phyloP scores from a whole-genome alignment of 1,140 invertebrate species.

The Procambarus clarkii region DNA sequence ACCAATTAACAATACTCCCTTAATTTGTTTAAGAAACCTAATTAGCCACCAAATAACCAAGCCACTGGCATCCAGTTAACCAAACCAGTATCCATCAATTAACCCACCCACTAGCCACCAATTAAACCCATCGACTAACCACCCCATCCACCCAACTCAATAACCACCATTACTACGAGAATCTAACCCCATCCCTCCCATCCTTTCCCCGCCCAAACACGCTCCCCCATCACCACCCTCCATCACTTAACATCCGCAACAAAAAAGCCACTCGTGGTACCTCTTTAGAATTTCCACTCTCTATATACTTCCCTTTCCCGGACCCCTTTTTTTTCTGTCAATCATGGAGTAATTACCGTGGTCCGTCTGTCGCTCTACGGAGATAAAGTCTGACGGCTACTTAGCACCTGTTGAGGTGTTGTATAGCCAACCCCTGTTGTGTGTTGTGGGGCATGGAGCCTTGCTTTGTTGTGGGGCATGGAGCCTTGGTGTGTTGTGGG shows the following conservation, averaged over 20 bases:
- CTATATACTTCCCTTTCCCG: conserved; percentile 7
- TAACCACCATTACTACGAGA: neutral
- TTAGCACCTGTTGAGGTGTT: neutral
- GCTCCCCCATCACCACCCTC: too few relatives aligned
- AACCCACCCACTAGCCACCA: neutral
- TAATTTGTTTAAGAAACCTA: too few relatives aligned
- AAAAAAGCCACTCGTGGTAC: neutral
- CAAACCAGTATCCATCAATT: too few relatives aligned
- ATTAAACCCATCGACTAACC: neutral
- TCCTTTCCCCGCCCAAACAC: too few relatives aligned
- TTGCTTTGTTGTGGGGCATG: too few relatives aligned
- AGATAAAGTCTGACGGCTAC: neutral
- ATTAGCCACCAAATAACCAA: too few relatives aligned
- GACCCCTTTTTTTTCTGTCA: neutral
- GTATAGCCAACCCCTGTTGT: too few relatives aligned
- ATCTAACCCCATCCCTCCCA: too few relatives aligned
- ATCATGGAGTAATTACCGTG: neutral
- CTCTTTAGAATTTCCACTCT: neutral
- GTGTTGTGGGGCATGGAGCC: too few relatives aligned
- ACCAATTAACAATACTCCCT: too few relatives aligned
- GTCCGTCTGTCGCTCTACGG: neutral
- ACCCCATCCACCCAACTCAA: neutral
- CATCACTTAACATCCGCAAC: neutral
- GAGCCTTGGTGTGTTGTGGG: too few relatives aligned
- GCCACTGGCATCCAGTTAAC: too few relatives aligned